Percentiles rank a stretch among this genome's conserved stretches.
phyloP scores from a whole-genome alignment of 2,888 invertebrate genomes.

The Embidobia sp. region DNA sequence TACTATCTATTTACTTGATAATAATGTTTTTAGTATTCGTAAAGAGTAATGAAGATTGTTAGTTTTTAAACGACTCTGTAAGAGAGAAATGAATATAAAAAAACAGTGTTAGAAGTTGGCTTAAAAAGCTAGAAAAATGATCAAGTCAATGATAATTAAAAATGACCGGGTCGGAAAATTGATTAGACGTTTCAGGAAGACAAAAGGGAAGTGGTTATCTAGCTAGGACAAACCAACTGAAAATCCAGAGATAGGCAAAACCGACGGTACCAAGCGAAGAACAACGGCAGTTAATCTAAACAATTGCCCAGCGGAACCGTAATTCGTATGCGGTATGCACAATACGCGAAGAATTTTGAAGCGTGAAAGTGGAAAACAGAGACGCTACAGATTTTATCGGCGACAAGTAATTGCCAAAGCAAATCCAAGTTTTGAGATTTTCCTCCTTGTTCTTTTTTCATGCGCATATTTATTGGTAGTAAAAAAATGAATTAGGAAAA shows the following conservation, averaged over 20 bases:
- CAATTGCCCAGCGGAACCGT: slow-evolving; percentile 40
- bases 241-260: slow-evolving; percentile 47
- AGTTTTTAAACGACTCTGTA: too few species aligned
- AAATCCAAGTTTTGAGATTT: too few species aligned
- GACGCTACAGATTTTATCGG: slow-evolving; percentile 23
- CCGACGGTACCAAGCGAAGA: slow-evolving; percentile 16
- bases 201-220: slow-evolving; percentile 37
- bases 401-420: slow-evolving; percentile 30
- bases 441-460: too few species aligned
- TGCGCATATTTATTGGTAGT: too few species aligned
- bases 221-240: slow-evolving; percentile 18
- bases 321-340: slow-evolving; percentile 48
- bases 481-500: too few species aligned
- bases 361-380: slow-evolving; percentile 45
- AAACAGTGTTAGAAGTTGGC: background rate
- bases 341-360: slow-evolving; percentile 53
- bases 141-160: slow-evolving; percentile 6
- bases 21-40: too few species aligned
- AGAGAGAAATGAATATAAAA: too few species aligned
- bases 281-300: slow-evolving; percentile 60
- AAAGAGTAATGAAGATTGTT: too few species aligned
- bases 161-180: slow-evolving; percentile 23
- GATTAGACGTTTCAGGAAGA: slow-evolving; percentile 27
- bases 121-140: background rate
- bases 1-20: too few species aligned